phyloP scores from a whole-genome alignment of 92 coral and sea anemone genomes.

The Parazoanthus swiftii region DNA sequence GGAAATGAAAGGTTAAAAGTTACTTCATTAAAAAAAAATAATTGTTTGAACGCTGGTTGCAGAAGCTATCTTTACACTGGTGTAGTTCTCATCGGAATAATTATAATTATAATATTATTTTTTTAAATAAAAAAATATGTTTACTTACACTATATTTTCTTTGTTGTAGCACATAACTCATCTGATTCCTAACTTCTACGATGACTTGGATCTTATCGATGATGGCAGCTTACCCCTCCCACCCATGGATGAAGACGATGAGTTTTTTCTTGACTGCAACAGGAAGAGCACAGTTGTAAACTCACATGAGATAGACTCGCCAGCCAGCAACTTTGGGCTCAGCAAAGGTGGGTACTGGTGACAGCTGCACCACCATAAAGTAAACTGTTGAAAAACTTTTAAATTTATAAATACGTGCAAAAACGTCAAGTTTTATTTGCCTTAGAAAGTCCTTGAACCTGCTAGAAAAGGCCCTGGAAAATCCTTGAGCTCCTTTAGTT shows the following conservation, averaged over 20 bases:
- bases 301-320: slow-evolving; percentile 65
- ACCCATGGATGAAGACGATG: slow-evolving; percentile 90
- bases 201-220: slow-evolving; percentile 90
- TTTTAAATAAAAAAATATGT: no score
- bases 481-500: no score
- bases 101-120: no score
- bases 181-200: slow-evolving; percentile 93
- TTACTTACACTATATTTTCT: background rate
- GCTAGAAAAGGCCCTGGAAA: no score
- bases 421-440: background rate
- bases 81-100: no score
- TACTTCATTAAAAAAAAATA: no score
- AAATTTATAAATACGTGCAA: background rate
- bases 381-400: background rate
- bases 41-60: no score
- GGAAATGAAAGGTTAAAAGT: no score
- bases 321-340: slow-evolving; percentile 28
- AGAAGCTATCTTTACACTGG: no score
- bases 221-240: slow-evolving; percentile 96
- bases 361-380: background rate
- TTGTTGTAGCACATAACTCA: slow-evolving; percentile 70
- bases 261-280: slow-evolving; percentile 35
- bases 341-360: background rate
- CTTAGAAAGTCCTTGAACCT: no score
- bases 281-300: slow-evolving; percentile 49